These are phyloP conservation scores for Drosophila formosana DNA, from an alignment of 2,888 invertebrate genomes.

Conservation along the genomic window DNA sequence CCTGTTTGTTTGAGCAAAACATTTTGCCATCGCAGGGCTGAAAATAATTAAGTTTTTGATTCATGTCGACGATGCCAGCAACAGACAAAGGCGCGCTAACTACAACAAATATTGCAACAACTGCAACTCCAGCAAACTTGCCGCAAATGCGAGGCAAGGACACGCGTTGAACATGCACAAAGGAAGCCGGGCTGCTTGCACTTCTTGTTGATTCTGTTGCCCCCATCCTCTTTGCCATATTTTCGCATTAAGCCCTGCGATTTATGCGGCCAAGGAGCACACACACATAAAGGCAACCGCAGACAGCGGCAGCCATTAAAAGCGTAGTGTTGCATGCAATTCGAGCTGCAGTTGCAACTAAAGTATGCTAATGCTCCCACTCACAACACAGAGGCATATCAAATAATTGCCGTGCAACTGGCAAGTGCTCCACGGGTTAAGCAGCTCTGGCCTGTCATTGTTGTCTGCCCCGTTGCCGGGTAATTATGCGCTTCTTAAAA, in stretches of 20 bases:
- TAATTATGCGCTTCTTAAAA: constrained; percentile 71
- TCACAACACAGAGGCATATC: constrained; percentile 34
- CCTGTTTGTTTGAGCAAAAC: constrained; percentile 60
- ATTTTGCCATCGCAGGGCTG: constrained; percentile 63
- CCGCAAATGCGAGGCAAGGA: constrained; percentile 40
- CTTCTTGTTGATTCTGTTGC: constrained; percentile 44
- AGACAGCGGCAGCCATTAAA: constrained; percentile 37
- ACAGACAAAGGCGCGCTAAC: constrained; percentile 70
- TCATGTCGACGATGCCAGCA: constrained; percentile 65
- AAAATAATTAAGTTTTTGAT: constrained; percentile 77
- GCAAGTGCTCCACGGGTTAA: constrained; percentile 11
- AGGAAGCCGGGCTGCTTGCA: constrained; percentile 23
- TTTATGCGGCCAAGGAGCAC: constrained; percentile 60
- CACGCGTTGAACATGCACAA: constrained; percentile 52
- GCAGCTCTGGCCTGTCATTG: constrained; percentile 13
- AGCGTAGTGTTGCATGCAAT: constrained; percentile 27
- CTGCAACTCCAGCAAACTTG: not conserved
- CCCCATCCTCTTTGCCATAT: constrained; percentile 38
- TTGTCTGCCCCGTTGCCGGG: constrained; percentile 13
- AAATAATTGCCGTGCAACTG: constrained; percentile 36
- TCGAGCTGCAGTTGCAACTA: constrained; percentile 26
- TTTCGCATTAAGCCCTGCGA: constrained; percentile 66
- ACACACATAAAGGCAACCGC: constrained; percentile 3
- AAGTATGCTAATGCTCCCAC: not conserved
- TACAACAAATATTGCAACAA: constrained; percentile 29